Evolutionary conservation across 2,797 vertebrate species (phyloP), one percentile per base, ranked within the genome.

Genomic region (Phalloptychus januarius): DNA sequence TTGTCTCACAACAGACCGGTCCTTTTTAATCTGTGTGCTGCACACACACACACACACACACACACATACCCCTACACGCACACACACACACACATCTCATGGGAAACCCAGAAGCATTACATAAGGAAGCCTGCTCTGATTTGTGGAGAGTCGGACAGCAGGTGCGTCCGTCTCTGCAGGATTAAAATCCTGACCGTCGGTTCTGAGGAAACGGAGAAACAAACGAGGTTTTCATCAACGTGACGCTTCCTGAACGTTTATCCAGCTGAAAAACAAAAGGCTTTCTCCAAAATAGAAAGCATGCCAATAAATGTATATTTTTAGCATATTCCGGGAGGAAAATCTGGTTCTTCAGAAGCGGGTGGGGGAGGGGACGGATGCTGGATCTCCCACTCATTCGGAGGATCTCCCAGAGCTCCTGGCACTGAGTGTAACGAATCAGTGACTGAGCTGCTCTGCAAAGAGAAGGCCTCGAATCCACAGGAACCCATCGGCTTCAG

Each of bases 61-160:
- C 79, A 58, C 11, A 7, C 72, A 61, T 71, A 69, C 40, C 23
- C 75, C 3, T 67, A 65, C 79, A 67, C 11, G 7, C 72, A 63
- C 75, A 70, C 42, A 25, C 73, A 11, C 52, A 28, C n/a, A 56
- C 25, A 50, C 71, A 45, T 23, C 76, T 82, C 82, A 52, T 25
- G 76, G 83, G 79, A 83, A 75, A 38, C 46, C 80, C 79, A 67
- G 80, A 69, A 79, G 82, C 50, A 45, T 91, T 90, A 84, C 46
- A 52, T 89, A 91, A 90, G 76, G 74, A 28, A 36, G 56, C 72
- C 84, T 77, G 83, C 77, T 79, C 75, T 65, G 77, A 77, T 85
- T 89, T 75, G 71, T 86, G 75, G 85, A 88, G 67, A 6, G 67
- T 75, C 56, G 75, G 54, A 83, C 71, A 80, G 76, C 75, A 74